Evolutionary conservation across 2,113 vertebrate genomes (phyloP), one percentile per base, ranked within the genome.

Genomic region (Phocoena phocoena): DNA sequence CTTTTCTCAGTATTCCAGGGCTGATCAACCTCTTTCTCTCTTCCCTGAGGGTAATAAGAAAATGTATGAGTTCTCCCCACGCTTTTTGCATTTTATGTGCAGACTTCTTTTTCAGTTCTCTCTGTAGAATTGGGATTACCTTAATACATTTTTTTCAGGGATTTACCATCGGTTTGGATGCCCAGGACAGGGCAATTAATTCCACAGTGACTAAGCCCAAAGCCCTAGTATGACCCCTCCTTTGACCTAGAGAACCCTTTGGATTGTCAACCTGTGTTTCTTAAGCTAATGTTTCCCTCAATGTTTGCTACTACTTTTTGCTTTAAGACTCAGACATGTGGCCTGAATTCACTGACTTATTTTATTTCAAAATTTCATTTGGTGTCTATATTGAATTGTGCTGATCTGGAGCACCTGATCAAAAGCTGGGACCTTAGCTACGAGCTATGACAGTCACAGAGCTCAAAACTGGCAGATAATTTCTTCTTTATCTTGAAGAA

Each of bases 291-390:
- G 8, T 90, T 97, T 97, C 62, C 60, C 21, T 85, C 53, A 86
- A 77, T n/a, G 55, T 36, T 81, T 93, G 38, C 28, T 93, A n/a
- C 25, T 93, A 6, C 9, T 89, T 86, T 71, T 89, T 80, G 55
- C 60, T 44, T 68, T 90, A 67, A 68, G 86, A 62, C n/a, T 90
- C 58, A 86, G 6, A 82, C 41, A 33, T 44, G 50, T 70, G 74
- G 60, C 23, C 28, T 62, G 33, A 68, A 65, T 87, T 50, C 28
- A 81, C 38, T 93, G 84, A 82, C 33, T 93, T 67, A 81, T n/a
- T 97, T 92, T 68, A 90, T 74, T 97, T 88, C 25, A 80, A 60
- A 85, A 93, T 31, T 81, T 90, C 74, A 44, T 91, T 76, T 50
- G 36, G n/a, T 55, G n/a, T 83, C 62, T 95, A 1, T 36, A 55